Conservation (phyloP, 2,113 vertebrate genomes). For the Siniperca knerii region DNA sequence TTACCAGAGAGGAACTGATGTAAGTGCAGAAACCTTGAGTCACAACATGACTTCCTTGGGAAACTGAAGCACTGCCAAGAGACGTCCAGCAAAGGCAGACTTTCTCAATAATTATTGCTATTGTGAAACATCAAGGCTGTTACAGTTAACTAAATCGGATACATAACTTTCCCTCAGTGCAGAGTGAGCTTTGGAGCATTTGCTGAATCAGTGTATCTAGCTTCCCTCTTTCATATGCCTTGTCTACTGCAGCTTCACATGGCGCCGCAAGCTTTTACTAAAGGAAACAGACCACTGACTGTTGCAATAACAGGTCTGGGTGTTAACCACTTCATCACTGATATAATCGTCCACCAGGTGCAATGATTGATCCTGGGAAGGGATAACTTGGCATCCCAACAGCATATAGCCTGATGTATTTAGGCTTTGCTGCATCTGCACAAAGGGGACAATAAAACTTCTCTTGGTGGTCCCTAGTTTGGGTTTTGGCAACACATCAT, state of each 20-base stretch:
- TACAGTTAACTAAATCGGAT: background rate
- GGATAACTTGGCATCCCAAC: background rate
- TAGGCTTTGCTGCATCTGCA: background rate
- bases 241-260: slow-evolving; percentile 17
- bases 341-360: background rate
- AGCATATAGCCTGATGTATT: background rate
- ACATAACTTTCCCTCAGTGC: slow-evolving; percentile 34
- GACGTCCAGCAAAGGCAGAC: slow-evolving; percentile 58
- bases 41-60: slow-evolving; percentile 87
- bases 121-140: slow-evolving; percentile 25
- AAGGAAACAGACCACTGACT: slow-evolving; percentile 1
- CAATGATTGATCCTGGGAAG: background rate
- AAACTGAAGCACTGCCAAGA: slow-evolving; percentile 82
- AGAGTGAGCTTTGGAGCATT: background rate
- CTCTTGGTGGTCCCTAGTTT: background rate
- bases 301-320: background rate
- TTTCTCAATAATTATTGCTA: slow-evolving; percentile 50
- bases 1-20: slow-evolving; percentile 90
- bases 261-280: background rate
- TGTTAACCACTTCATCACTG: background rate
- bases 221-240: slow-evolving; percentile 33
- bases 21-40: slow-evolving; percentile 91
- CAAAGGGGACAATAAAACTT: background rate
- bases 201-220: slow-evolving; percentile 43
- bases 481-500: background rate